Base-by-base conservation (phyloP, 2,797 vertebrate species). In the Notolepis coatsorum region DNA sequence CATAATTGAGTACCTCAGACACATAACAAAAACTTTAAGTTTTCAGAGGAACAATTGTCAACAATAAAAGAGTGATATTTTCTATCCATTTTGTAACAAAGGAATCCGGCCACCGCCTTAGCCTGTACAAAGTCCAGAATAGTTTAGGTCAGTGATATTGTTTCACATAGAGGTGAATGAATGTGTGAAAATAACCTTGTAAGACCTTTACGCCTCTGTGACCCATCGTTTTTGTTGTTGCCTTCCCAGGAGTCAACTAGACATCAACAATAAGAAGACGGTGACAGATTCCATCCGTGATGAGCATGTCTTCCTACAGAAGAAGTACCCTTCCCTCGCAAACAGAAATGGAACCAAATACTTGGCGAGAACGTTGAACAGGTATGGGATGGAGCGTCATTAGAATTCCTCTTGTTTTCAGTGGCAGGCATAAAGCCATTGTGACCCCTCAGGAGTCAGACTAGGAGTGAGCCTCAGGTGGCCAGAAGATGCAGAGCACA, bases 281-380 rank as follows among this genome's bases (percentile, higher is more conserved):
- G 97, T 99, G 52, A 81, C 88, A 4, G 97, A 99, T 83, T 93
- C 97, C 2, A 95, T 96, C 65, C 95, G 95, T 23, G 97, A 99
- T 73, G 97, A 99, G 59, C 91, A 98, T 21, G 95, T 90, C 33
- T 99, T 98, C 84, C 92, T 99, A 21, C 97, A 99, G 38, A 99
- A 98, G 93, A 99, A 96, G 66, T 99, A 99, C 52, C 97, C 97
- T 2, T 99, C 97, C 42, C 90, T 99, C 13, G 96, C 97, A 65
- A 99, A 96, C 73, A 92, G 97, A 84, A 99, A 97, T 25, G 97
- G 97, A 90, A 99, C 96, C 61, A 99, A 98, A 77, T 96, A 97
- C 80, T 91, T 99, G 55, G 96, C 97, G 31, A 95, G 94, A 78
- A 99, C 97, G 15, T 75, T 99, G 65, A 99, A 99, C 86, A 96